Evolutionary conservation across 1,140 invertebrate genomes (phyloP), one percentile per base, ranked within the genome.

Genomic region (Lethrus apterus): DNA sequence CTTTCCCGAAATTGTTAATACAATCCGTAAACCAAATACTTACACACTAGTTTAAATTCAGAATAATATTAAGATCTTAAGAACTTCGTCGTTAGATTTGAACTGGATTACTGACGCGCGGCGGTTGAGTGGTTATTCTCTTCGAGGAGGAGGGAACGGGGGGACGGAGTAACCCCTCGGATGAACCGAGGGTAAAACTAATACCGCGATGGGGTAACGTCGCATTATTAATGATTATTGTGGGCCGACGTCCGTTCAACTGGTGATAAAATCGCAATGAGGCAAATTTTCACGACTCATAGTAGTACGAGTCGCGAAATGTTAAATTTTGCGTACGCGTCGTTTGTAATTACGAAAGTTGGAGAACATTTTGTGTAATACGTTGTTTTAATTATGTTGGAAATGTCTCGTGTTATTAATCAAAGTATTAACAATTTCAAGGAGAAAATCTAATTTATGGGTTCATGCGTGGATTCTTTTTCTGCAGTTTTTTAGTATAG

Each of bases 21-120:
- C 36, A 21, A 40, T 40, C 36, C 18, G 18, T 23, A 40, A 40
- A 40, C 36, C 36, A 40, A 43, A 43, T 30, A 43, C 40, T 43
- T 43, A 43, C 23, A 20, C 14, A 24, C 24, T 30, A 24, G 40
- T 43, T 43, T 43, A 43, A 43, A 43, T 43, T 43, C 23, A 13
- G 40, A 43, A 43, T 43, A 43, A 29, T 43, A 30, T 43, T 43
- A 30, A 43, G 40, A 30, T 31, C 40, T 43, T 43, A 48, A 30
- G 33, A 40, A 48, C 18, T 48, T 48, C 42, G 46, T 33, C 24
- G 35, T 21, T 36, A 48, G 33, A 48, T 41, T 48, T 40, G 30
- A 48, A 48, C 35, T 15, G 46, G 46, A 48, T 48, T 48, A 46
- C 33, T 21, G 24, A 40, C 20, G n/a, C n/a, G n/a, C n/a, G 18